Conservation (phyloP, 2,888 invertebrate genomes). For the Pachydiplax longipennis region DNA sequence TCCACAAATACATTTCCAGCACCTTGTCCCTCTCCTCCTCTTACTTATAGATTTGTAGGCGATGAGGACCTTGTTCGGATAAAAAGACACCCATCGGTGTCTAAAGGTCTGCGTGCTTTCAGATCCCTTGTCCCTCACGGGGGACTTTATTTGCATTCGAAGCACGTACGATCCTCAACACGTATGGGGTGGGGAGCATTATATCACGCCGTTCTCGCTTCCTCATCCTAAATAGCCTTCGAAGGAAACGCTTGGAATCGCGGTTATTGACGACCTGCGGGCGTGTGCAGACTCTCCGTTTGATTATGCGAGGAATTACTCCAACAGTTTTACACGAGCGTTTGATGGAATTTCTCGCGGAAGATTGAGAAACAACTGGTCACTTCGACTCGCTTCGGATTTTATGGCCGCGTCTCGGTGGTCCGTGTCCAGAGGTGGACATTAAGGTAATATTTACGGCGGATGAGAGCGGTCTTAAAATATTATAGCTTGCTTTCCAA, state of each 20-base stretch:
- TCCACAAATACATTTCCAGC: not conserved
- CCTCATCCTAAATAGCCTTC: constrained; percentile 20
- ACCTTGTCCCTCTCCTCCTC: not conserved
- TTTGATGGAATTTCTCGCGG: not conserved
- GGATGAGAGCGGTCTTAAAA: not conserved
- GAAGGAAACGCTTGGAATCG: not conserved
- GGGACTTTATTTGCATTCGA: constrained; percentile 7
- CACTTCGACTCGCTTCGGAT: not conserved
- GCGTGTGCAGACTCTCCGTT: not conserved
- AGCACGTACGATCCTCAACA: constrained; percentile 29
- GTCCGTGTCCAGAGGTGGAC: not conserved
- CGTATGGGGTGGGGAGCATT: not conserved
- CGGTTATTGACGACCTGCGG: not conserved
- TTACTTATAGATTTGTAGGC: constrained; percentile 10
- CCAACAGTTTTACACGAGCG: not conserved
- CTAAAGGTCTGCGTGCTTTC: constrained; percentile 12
- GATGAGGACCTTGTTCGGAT: constrained; percentile 26
- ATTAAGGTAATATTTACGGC: not conserved
- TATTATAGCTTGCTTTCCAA: too few relatives aligned
- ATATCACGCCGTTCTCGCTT: constrained; percentile 12
- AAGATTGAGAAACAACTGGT: not conserved
- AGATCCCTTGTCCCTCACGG: not conserved
- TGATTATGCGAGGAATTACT: not conserved
- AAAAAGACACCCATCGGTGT: constrained; percentile 16
- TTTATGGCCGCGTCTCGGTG: not conserved